phyloP scores from a whole-genome alignment of 1,140 invertebrate species.

The Acyrthosiphon pisum region DNA sequence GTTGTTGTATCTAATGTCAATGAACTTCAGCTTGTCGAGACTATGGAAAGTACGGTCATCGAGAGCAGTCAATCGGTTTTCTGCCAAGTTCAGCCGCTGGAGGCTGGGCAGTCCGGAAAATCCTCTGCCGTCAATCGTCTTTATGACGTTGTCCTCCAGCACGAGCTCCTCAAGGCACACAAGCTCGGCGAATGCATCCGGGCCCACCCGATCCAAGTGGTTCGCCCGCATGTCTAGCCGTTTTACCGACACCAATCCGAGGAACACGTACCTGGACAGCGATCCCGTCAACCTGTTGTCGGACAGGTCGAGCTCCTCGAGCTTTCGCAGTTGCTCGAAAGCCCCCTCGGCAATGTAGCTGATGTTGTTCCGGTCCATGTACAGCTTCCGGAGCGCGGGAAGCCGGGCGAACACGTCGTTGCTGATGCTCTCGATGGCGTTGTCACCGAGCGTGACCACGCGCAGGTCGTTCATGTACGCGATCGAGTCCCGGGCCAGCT shows the following conservation, averaged over 20 bases:
- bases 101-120: slow-evolving; percentile 75
- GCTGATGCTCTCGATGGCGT: slow-evolving; percentile 74
- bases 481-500: slow-evolving; percentile 72
- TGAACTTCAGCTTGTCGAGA: slow-evolving; percentile 70
- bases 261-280: slow-evolving; percentile 74
- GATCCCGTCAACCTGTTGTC: slow-evolving; percentile 72
- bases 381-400: slow-evolving; percentile 72
- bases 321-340: slow-evolving; percentile 71
- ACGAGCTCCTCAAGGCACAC: slow-evolving; percentile 74
- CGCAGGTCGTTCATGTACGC: slow-evolving; percentile 72
- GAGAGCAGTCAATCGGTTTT: slow-evolving; percentile 74
- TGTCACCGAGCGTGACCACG: slow-evolving; percentile 74
- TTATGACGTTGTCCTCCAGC: slow-evolving; percentile 75
- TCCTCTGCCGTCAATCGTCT: slow-evolving; percentile 73
- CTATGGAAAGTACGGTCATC: slow-evolving; percentile 72
- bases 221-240: slow-evolving; percentile 75
- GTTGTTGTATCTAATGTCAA: slow-evolving; percentile 76
- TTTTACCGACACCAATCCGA: slow-evolving; percentile 71
- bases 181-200: slow-evolving; percentile 77
- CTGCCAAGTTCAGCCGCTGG: slow-evolving; percentile 72
- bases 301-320: slow-evolving; percentile 74
- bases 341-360: slow-evolving; percentile 74
- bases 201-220: slow-evolving; percentile 74
- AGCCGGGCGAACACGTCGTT: slow-evolving; percentile 74
- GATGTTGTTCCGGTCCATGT: slow-evolving; percentile 76